phyloP scores from a whole-genome alignment of 2,113 vertebrate species.

The Onychostoma macrolepis region DNA sequence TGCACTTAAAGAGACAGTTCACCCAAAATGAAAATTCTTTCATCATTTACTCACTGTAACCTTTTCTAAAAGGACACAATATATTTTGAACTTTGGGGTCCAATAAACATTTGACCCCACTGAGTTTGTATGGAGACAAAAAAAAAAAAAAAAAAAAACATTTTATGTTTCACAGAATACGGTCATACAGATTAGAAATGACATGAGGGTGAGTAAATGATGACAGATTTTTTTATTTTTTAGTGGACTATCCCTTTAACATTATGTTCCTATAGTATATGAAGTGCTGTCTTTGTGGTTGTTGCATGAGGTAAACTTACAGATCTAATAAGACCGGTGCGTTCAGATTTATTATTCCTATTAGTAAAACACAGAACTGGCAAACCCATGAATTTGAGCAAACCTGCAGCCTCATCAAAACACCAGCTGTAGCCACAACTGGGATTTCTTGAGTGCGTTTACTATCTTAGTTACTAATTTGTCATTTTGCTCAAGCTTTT shows the following conservation, averaged over 20 bases:
- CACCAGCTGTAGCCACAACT: conserved; percentile 37
- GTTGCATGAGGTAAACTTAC: neutral
- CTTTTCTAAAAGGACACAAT: neutral
- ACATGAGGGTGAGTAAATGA: too few relatives aligned
- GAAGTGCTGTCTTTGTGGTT: neutral
- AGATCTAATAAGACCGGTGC: conserved; percentile 10
- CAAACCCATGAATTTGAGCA: conserved; percentile 4
- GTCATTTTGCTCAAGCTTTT: neutral
- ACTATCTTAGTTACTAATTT: conserved; percentile 1
- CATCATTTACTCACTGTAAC: neutral
- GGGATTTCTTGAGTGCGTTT: conserved; percentile 5
- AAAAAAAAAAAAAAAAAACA: neutral
- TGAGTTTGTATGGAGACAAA: neutral
- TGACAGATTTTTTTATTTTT: too few relatives aligned
- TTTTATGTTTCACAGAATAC: neutral
- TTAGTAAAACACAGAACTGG: conserved; percentile 1
- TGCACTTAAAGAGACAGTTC: neutral
- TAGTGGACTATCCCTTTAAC: neutral
- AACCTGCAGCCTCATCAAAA: conserved; percentile 30
- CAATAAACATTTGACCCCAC: neutral
- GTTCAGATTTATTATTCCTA: neutral
- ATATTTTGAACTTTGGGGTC: neutral
- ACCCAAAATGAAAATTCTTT: neutral
- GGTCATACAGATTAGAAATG: too few relatives aligned
- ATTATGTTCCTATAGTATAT: neutral